Evolutionary conservation across 2,888 invertebrate genomes (phyloP).

Genomic region (Anarsia innoxiella): DNA sequence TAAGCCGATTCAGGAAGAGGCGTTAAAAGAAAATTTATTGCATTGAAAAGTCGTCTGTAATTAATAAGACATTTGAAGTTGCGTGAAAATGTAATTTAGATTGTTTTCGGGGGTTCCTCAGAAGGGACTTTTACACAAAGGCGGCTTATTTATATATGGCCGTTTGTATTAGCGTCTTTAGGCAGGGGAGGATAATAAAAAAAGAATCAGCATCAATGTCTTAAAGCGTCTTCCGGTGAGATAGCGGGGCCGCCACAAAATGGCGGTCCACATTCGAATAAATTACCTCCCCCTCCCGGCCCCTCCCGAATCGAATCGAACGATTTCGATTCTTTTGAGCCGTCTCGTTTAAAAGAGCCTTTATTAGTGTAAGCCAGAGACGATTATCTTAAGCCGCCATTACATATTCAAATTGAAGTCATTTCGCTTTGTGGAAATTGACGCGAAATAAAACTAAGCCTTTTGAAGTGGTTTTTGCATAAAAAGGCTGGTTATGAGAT

Average conservation of each 20-base stretch:
- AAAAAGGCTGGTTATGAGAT: slow-evolving; percentile 50
- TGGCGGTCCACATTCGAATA: slow-evolving; percentile 74
- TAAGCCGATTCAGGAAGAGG: slow-evolving; percentile 64
- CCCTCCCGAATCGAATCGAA: slow-evolving; percentile 56
- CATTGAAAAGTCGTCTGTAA: slow-evolving; percentile 73
- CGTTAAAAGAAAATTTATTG: slow-evolving; percentile 74
- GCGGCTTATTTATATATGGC: slow-evolving; percentile 72
- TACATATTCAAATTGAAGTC: slow-evolving; percentile 76
- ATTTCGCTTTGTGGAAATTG: slow-evolving; percentile 72
- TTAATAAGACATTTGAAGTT: slow-evolving; percentile 76
- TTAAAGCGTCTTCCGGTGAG: slow-evolving; percentile 69
- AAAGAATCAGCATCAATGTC: slow-evolving; percentile 76
- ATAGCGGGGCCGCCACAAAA: slow-evolving; percentile 67
- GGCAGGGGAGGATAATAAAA: slow-evolving; percentile 71
- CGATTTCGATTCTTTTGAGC: slow-evolving; percentile 73
- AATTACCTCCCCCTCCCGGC: slow-evolving; percentile 48
- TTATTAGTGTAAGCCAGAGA: slow-evolving; percentile 74
- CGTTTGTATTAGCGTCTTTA: slow-evolving; percentile 73
- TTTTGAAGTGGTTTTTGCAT: slow-evolving; percentile 51
- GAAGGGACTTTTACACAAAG: slow-evolving; percentile 63
- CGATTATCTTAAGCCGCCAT: slow-evolving; percentile 74
- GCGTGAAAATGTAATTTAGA: slow-evolving; percentile 77
- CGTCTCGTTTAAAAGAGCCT: slow-evolving; percentile 66
- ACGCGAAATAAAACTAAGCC: slow-evolving; percentile 72
- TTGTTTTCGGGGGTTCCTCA: slow-evolving; percentile 65